A percentile compares a stretch with the other conserved stretches of the same genome.
Conservation (phyloP, 2,888 invertebrate species). For the Nymphalis urticae region DNA sequence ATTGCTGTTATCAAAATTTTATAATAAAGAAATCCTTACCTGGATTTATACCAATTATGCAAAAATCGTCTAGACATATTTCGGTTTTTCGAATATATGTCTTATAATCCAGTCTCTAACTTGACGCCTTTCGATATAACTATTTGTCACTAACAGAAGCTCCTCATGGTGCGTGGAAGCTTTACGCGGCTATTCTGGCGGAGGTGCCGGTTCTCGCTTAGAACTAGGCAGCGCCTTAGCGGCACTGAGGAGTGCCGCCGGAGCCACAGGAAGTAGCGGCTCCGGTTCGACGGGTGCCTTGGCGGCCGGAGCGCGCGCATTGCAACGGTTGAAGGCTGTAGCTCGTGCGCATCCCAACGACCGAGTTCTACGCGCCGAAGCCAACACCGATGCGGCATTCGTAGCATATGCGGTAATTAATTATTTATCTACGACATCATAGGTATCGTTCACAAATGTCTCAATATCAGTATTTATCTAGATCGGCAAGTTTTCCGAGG, state of each 20-base stretch:
- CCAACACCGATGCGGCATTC: conserved; percentile 74
- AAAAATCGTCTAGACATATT: neutral
- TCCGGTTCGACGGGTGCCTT: conserved; percentile 44
- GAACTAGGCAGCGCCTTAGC: conserved; percentile 95
- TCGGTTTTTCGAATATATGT: too few relatives aligned
- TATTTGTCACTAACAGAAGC: conserved; percentile 50
- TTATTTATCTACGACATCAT: neutral
- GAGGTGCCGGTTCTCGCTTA: conserved; percentile 88
- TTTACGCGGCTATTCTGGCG: conserved; percentile 92
- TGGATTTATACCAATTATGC: neutral
- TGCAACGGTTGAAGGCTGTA: conserved; percentile 69
- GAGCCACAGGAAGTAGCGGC: conserved; percentile 54
- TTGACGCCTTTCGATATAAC: neutral
- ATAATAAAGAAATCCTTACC: neutral
- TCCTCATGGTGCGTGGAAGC: conserved; percentile 94
- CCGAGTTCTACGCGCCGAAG: conserved; percentile 69
- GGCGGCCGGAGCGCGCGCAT: conserved; percentile 50
- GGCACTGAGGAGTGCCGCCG: conserved; percentile 88
- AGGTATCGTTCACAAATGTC: neutral
- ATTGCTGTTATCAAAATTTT: neutral
- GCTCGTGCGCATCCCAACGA: conserved; percentile 71
- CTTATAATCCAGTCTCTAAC: neutral
- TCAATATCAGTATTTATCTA: conserved; percentile 36
- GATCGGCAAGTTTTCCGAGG: conserved; percentile 71
- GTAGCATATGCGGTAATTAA: conserved; percentile 67